Percentiles rank a stretch among this genome's conserved stretches.
phyloP scores from a whole-genome alignment of 2,113 vertebrate genomes.

The Bos taurus region ARS-UCD2.0 NC_037342.1:47102501-47103000 shows the following conservation, averaged over 20 bases:
- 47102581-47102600: conserved; percentile 37
- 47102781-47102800: conserved; percentile 59
- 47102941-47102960: conserved; percentile 56
- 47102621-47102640: conserved; percentile 24
- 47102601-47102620: conserved; percentile 30
- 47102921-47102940: not conserved
- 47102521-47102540: not conserved
- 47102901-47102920: conserved; percentile 37
- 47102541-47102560: conserved; percentile 10
- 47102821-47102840: conserved; percentile 37
- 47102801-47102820: conserved; percentile 58
- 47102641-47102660: not conserved
- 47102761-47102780: conserved; percentile 37
- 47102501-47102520: conserved; percentile 21
- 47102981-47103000: conserved; percentile 74
- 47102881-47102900: conserved; percentile 31
- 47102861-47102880: conserved; percentile 52
- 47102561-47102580: not conserved
- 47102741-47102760: conserved; percentile 36
- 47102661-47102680: conserved; percentile 8
- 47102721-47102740: not conserved
- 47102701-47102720: conserved; percentile 34
- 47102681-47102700: conserved; percentile 21
- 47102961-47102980: conserved; percentile 77
- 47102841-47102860: conserved; percentile 43